Evolutionary conservation across 2,113 vertebrate species (phyloP), one percentile per base, ranked within the genome.

Genomic region (Synchiropus splendidus): DNA sequence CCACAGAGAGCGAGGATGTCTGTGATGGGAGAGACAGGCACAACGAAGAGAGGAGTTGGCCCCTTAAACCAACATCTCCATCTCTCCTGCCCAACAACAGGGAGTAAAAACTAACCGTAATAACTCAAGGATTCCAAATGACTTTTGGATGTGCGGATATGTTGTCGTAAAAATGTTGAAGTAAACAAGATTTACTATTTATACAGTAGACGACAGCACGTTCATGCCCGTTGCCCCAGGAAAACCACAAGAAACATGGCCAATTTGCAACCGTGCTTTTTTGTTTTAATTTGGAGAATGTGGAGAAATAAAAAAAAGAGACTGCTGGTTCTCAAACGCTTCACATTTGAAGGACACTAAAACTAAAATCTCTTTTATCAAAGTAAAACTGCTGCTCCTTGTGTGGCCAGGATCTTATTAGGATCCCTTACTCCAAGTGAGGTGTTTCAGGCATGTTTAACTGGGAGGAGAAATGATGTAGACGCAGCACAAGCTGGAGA

Each of bases 21-120:
- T 64, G 72, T 46, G 58, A 77, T 70, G 64, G 59, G 68, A 58
- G 61, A 71, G 72, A 66, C 52, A 51, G 52, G 59, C 55, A 58
- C 60, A 53, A 51, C 31, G 3, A 47, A 43, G 45, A 42, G 64
- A 53, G 59, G 43, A 9, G 15, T 52, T 51, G 35, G 39, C 48
- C 11, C 38, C 9, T 18, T 27, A 36, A 48, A 21, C 58, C 59
- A 66, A 77, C 67, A 49, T 74, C 72, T 77, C 74, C 72, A 79
- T 77, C 68, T 39, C 49, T 61, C 56, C 44, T 31, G 42, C 18
- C 44, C 45, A 51, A 45, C 44, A 58, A 39, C 61, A 45, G 10
- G 44, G 18, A 53, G 58, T 51, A 15, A 67, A 71, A 74, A 76
- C 49, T 54, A 45, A 33, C 55, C 51, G n/a, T 65, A 63, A 66